Conservation (phyloP, 2,888 invertebrate species). For the Thumatha senex region DNA sequence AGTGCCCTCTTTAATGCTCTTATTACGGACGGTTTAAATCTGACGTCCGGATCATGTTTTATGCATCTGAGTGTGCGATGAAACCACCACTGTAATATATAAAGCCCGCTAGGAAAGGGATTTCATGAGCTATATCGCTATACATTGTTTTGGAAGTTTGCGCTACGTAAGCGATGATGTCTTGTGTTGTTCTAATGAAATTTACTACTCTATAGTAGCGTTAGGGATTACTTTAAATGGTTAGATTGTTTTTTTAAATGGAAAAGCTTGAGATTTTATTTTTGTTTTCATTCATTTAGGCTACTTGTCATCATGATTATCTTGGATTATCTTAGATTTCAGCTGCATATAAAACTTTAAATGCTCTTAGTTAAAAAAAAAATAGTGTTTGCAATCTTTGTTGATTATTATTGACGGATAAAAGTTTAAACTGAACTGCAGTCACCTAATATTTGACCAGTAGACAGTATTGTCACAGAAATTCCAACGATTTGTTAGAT, state of each 20-base stretch:
- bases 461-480: no score
- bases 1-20: constrained; percentile 72
- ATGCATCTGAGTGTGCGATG: constrained; percentile 79
- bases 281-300: no score
- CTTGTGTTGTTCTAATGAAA: constrained; percentile 31
- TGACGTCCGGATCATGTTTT: constrained; percentile 80
- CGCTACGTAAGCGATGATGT: constrained; percentile 34
- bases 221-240: background rate
- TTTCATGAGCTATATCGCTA: constrained; percentile 67
- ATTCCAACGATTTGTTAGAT: no score
- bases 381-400: no score
- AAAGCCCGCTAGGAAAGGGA: constrained; percentile 67
- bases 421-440: no score
- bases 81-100: constrained; percentile 75
- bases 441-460: no score
- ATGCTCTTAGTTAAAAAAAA: no score
- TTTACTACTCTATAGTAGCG: constrained; percentile 8
- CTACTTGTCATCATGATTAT: no score
- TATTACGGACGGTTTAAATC: constrained; percentile 82
- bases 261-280: background rate
- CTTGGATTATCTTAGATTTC: no score
- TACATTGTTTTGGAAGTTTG: constrained; percentile 61
- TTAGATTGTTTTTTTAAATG: background rate
- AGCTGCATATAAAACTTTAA: no score
- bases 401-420: no score